Evolutionary conservation across 2,113 vertebrate genomes (phyloP), one percentile per base, ranked within the genome.

Genomic region (Gymnorhina tibicen): DNA sequence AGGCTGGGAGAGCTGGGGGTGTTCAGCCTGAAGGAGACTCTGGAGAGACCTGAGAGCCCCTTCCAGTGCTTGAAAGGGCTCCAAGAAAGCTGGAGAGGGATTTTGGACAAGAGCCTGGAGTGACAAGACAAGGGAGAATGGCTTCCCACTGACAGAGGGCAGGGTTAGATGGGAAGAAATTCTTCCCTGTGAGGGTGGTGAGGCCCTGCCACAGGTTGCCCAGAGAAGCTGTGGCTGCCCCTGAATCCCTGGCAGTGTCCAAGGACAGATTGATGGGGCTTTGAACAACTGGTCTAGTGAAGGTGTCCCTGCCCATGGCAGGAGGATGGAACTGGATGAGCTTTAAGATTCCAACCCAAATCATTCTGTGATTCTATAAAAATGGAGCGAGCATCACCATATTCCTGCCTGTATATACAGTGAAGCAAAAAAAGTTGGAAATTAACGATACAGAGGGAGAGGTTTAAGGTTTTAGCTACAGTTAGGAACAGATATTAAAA

Each of bases 401-500:
- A 21, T 20, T 79, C 15, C 58, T 59, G 19, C 15, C 58, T 4
- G 6, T 1, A 52, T 1, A 20, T 1, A 11, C 7, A 28, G 8
- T 1, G 10, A 66, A 74, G 21, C n/a, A 37, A 6, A 59, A 66
- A 80, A 13, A 28, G 3, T 5, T 19, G 6, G 32, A 46, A 39
- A 64, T 22, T 7, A 11, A 1, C 3, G 10, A 39, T 3, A 7
- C 2, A 1, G 35, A 60, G 3, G 1, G 0, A 39, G 4, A 46
- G 3, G 3, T 9, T 63, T 9, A n/a, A 63, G 7, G 7, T 7
- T 44, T 49, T 9, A 47, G 21, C 6, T 16, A 1, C 7, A n/a
- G 16, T 3, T 6, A 52, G 4, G 13, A 60, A 64, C 1, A 30
- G 1, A 4, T 7, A n/a, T 1, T 15, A 15, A 49, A 64, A 58